Evolutionary conservation across 2,113 vertebrate genomes (phyloP).

Genomic region (Antechinus flavipes): DNA sequence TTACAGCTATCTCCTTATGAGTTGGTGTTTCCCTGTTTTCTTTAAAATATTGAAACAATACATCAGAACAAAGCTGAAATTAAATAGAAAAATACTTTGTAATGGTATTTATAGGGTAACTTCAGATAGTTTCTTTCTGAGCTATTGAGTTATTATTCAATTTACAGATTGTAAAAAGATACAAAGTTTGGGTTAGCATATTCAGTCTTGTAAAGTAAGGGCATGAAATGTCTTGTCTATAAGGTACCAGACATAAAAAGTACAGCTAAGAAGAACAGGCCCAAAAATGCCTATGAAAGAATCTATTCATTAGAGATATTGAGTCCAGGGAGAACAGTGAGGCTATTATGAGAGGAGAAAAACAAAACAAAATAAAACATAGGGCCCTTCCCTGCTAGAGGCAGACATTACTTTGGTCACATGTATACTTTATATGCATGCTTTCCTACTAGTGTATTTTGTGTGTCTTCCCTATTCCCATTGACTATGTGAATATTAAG

Average conservation of each 20-base stretch:
- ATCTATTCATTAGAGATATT: neutral
- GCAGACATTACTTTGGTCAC: neutral
- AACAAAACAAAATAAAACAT: too few species aligned
- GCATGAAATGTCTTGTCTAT: neutral
- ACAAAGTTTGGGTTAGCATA: neutral
- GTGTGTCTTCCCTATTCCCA: neutral
- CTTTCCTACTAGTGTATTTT: neutral
- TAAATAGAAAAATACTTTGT: neutral
- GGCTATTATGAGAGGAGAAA: neutral
- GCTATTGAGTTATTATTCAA: neutral
- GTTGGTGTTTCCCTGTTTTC: neutral
- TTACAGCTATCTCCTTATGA: neutral
- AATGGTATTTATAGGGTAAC: neutral
- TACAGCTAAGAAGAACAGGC: neutral
- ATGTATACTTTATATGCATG: neutral
- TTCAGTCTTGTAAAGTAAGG: neutral
- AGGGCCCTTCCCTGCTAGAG: neutral
- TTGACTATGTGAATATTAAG: neutral
- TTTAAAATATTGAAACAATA: neutral
- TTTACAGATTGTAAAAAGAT: neutral
- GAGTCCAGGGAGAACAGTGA: neutral
- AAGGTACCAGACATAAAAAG: neutral
- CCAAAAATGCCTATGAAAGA: neutral
- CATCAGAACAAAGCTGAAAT: neutral
- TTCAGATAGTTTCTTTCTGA: neutral